Evolutionary conservation across 2,113 vertebrate genomes (phyloP).

Genomic region (Ciconia boyciana): DNA sequence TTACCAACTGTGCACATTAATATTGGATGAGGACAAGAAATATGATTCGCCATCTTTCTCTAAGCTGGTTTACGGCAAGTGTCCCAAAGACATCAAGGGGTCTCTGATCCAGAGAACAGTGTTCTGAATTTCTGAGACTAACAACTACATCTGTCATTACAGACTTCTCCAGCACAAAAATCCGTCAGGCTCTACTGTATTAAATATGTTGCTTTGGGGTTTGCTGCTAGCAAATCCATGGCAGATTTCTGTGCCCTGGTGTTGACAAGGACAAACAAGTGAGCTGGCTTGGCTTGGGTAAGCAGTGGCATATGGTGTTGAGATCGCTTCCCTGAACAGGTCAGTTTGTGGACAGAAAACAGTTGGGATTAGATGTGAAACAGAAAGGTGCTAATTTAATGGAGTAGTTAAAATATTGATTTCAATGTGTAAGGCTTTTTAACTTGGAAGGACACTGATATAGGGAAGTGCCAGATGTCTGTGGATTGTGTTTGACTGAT

Average conservation of each 20-base stretch:
- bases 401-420: conserved; percentile 28
- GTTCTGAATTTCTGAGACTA: background rate
- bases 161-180: background rate
- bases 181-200: background rate
- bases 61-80: background rate
- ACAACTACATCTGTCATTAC: background rate
- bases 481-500: background rate
- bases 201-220: background rate
- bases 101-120: background rate
- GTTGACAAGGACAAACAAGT: background rate
- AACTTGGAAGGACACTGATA: background rate
- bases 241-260: background rate
- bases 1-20: background rate
- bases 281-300: conserved; percentile 1
- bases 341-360: conserved; percentile 4
- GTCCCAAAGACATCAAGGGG: background rate
- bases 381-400: conserved; percentile 49
- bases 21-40: background rate
- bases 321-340: background rate
- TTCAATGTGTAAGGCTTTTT: conserved; percentile 45
- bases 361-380: conserved; percentile 26
- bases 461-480: conserved; percentile 29
- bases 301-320: conserved; percentile 37
- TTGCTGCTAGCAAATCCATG: background rate
- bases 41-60: background rate